Percentiles rank a stretch among this genome's conserved stretches.
Evolutionary conservation across 2,888 invertebrate species (phyloP).

Genomic region (Agrotis puta): DNA sequence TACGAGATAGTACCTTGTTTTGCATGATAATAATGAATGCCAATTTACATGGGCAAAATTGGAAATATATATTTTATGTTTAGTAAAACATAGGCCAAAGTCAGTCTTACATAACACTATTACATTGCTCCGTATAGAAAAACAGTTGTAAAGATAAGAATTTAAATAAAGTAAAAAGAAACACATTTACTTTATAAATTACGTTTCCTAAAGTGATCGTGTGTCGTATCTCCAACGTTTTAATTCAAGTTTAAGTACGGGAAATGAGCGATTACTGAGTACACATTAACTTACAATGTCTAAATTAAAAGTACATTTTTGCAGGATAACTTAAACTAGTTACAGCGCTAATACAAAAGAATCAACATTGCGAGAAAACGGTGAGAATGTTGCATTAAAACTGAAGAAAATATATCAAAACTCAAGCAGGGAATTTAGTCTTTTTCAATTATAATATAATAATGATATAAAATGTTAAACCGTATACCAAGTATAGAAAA

Average conservation of each 20-base stretch:
- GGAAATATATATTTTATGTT: too few relatives aligned
- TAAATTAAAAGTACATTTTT: slow-evolving; percentile 36
- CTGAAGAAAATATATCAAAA: too few relatives aligned
- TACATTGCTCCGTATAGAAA: neutral
- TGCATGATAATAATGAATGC: too few relatives aligned
- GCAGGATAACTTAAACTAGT: slow-evolving; percentile 24
- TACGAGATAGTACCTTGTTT: neutral
- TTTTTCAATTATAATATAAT: too few relatives aligned
- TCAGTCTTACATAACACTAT: neutral
- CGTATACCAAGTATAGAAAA: too few relatives aligned
- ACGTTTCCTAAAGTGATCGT: slow-evolving; percentile 48
- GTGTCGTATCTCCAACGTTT: slow-evolving; percentile 45
- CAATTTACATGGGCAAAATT: too few relatives aligned
- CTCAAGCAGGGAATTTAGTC: too few relatives aligned
- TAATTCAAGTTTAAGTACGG: slow-evolving; percentile 60
- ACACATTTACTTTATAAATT: slow-evolving; percentile 45
- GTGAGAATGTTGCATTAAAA: neutral
- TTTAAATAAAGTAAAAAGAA: slow-evolving; percentile 4
- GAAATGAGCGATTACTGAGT: slow-evolving; percentile 61
- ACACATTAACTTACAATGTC: slow-evolving; percentile 53
- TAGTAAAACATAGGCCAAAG: neutral
- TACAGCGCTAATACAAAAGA: slow-evolving; percentile 12
- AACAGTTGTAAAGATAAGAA: slow-evolving; percentile 18
- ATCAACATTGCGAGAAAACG: neutral
- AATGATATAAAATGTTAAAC: too few relatives aligned